These are phyloP conservation scores for Leucophenga maculata DNA, from an alignment of 2,888 invertebrate genomes.

Conservation along the genomic window DNA sequence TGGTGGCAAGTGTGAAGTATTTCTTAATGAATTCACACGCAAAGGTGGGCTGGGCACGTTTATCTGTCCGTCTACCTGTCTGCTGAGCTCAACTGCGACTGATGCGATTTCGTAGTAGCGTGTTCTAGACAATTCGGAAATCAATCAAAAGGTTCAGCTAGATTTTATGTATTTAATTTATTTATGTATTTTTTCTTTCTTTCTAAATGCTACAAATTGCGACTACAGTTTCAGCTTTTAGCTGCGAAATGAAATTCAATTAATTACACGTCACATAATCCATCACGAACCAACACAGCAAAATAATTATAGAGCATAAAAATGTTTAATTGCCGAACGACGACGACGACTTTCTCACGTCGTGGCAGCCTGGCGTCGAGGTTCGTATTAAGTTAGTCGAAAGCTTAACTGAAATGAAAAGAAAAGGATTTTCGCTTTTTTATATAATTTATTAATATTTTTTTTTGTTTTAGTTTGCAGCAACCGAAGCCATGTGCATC, in stretches of 20 bases:
- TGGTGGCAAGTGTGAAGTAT: not conserved
- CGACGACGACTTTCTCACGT: slow-evolving; percentile 14
- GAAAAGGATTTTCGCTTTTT: not conserved
- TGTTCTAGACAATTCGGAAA: too few species aligned
- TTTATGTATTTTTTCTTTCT: not conserved
- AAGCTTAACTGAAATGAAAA: not conserved
- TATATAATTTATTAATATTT: not conserved
- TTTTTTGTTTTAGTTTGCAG: not conserved
- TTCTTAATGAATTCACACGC: slow-evolving; percentile 59
- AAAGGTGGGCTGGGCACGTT: slow-evolving; percentile 39
- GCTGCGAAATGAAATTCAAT: not conserved
- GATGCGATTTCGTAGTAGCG: too few species aligned
- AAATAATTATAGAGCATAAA: slow-evolving; percentile 1
- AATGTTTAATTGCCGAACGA: slow-evolving; percentile 11
- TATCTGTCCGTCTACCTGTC: too few species aligned
- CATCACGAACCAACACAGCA: not conserved
- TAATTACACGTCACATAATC: slow-evolving; percentile 2
- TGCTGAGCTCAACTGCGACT: not conserved
- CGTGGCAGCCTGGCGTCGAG: not conserved
- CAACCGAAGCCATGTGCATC: not conserved
- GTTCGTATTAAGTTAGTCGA: too few species aligned
- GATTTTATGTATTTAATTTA: not conserved
- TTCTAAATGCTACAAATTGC: not conserved
- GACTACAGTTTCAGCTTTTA: too few species aligned
- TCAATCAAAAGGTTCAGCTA: too few species aligned